Percentiles rank a stretch among this genome's conserved stretches.
These are phyloP conservation scores for Drosophila differens DNA, from an alignment of 2,888 invertebrate species.

Conservation along the genomic window DNA sequence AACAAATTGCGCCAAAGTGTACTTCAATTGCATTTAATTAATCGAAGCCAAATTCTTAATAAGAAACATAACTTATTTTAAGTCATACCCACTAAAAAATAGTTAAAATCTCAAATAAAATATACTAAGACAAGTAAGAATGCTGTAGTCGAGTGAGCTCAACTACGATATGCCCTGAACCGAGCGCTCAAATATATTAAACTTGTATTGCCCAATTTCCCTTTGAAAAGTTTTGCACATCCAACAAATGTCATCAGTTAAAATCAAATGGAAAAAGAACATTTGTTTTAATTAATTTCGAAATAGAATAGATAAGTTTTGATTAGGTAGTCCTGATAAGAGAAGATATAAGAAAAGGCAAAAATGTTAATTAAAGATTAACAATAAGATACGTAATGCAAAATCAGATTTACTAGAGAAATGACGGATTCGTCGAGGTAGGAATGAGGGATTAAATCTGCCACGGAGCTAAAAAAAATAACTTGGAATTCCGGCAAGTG, in stretches of 20 bases:
- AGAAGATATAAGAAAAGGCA: background rate
- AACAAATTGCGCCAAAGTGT: too few relatives aligned
- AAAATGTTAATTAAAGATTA: background rate
- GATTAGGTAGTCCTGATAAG: background rate
- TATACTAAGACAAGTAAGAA: background rate
- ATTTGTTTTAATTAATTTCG: background rate
- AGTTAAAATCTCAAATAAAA: too few relatives aligned
- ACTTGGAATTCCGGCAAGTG: background rate
- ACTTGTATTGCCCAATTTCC: background rate
- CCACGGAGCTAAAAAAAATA: too few relatives aligned
- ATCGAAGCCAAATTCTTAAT: too few relatives aligned
- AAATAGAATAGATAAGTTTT: background rate
- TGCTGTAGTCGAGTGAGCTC: background rate
- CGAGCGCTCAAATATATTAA: background rate
- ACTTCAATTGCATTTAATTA: too few relatives aligned
- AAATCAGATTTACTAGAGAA: background rate
- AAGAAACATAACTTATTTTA: too few relatives aligned
- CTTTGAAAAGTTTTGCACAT: background rate
- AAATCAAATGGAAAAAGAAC: background rate
- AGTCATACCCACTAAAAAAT: too few relatives aligned
- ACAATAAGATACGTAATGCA: background rate
- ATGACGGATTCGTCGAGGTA: background rate
- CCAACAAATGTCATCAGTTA: background rate
- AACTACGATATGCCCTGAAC: background rate
- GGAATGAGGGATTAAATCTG: background rate